Evolutionary conservation across 35 echinoderm and acorn worm species (phyloP), one percentile per base, ranked within the genome.

Genomic region (Amphiura filiformis): DNA sequence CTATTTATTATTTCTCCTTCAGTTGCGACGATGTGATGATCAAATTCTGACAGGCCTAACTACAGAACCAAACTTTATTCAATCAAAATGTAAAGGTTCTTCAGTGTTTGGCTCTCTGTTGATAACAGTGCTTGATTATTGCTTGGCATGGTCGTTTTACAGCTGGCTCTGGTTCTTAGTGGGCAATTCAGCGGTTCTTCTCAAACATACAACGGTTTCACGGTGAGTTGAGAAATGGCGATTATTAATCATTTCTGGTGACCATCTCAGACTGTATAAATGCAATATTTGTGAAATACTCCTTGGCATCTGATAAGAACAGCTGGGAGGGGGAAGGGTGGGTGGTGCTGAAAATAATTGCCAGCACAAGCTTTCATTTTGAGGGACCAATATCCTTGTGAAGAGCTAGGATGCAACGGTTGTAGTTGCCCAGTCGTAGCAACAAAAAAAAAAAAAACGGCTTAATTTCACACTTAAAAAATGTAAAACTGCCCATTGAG

Each of bases 11-110:
- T 47, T 47, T 47, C 41, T 47, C 17, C 17, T 9, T 9, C 65
- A 96, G 94, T n/a, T 92, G 26, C 75, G 94, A 77, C 57, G 61
- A 14, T 52, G 80, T 42, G 91, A 96, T 82, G 41, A 75, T 35
- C 56, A 84, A 20, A 96, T 96, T 49, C 64, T 96, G 82, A 96
- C 94, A 13, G 90, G 81, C 40, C 83, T 96, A 34, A 96, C 94
- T 37, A 89, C 37, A n/a, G 75, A 88, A 61, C 76, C 86, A 31
- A 33, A 56, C 32, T 93, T 89, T 87, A 77, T 93, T 52, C 20
- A 57, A 18, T 20, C 37, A 38, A 36, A 34, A 39, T n/a, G 65
- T 57, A 81, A 87, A 81, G 34, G 36, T n/a, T 1, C 36, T 20
- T 20, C 28, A 42, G 32, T 75, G 87, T 70, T 70, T 37, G 57